Base-by-base conservation (phyloP, 1,140 invertebrate species). In the Gyrodactylus bullatarudis region DNA sequence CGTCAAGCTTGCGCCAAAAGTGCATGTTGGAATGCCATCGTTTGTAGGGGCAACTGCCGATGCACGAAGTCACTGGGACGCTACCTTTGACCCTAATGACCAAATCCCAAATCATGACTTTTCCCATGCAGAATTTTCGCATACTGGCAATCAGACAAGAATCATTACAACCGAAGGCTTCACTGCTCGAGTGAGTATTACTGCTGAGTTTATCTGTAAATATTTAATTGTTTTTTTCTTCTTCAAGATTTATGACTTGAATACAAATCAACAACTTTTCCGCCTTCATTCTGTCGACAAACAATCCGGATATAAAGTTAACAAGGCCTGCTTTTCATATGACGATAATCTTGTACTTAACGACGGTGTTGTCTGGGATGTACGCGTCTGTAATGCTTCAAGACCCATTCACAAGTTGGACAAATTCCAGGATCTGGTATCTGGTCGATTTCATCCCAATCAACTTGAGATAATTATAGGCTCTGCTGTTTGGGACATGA, bases 311-410 rank as follows among this genome's bases (percentile, higher is more conserved):
- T 98, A 99, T 79, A 86, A 85, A 1, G 87, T 88, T 80, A 99
- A 98, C 81, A 83, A 87, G 70, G 93, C 93, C 0, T 91, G 89
- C 0, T 94, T 96, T 79, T 89, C 87, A 79, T 88, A 88, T 75
- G 87, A 87, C 20, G 93, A 98, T 79, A 89, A 95, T 76, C 80
- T 98, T 25, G 86, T 97, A 21, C 81, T 98, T 0, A 89, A 87
- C 78, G 93, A 98, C 80, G 94, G 94, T 26, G 90, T 96, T 0
- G 81, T 98, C 0, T 99, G 90, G 87, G 94, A 98, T 81, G 86
- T 93, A 2, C 86, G 87, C 74, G 85, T 86, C 0, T 86, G 86
- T 1, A 78, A 79, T 73, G 75, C 26, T 26, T 34, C 68, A 23
- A 21, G 72, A 24, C 69, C 77, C 77, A 88, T 95, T 1, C 91